These are phyloP conservation scores for Neotragus moschatus DNA, from an alignment of 2,113 vertebrate genomes.

Conservation along the genomic window DNA sequence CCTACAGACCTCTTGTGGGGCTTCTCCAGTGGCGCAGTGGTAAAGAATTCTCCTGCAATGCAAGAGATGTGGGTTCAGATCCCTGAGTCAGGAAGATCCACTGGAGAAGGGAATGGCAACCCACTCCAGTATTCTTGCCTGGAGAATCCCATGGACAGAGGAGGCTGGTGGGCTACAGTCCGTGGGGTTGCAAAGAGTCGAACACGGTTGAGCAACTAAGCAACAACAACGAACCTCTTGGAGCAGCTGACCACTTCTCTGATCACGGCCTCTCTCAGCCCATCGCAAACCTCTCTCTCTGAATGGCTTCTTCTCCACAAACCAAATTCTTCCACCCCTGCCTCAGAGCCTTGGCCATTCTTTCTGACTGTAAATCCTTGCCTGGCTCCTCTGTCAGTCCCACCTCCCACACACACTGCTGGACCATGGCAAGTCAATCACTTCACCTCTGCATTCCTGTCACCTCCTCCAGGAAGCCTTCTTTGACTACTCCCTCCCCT, in stretches of 20 bases:
- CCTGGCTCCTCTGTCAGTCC: no score
- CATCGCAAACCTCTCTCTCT: neutral
- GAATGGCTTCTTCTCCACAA: neutral
- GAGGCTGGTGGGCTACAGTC: neutral
- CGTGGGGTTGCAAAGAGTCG: neutral
- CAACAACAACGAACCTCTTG: neutral
- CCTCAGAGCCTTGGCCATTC: neutral
- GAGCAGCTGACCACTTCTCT: neutral
- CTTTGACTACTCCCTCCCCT: neutral
- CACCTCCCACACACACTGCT: rapidly evolving
- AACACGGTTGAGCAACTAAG: neutral
- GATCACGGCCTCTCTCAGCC: neutral
- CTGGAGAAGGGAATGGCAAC: neutral
- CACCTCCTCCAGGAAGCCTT: neutral
- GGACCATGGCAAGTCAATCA: neutral
- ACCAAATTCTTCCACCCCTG: rapidly evolving
- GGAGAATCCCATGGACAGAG: neutral
- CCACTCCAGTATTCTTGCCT: neutral
- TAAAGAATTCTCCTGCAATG: neutral
- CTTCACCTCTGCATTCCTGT: neutral
- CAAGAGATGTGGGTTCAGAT: neutral
- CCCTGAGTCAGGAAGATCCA: neutral
- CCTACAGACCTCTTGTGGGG: neutral
- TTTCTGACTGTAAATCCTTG: neutral
- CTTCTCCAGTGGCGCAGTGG: no score